Percentiles rank a stretch among this genome's conserved stretches.
These are phyloP conservation scores for Microvelia longipes DNA, from an alignment of 1,140 invertebrate genomes.

Conservation along the genomic window DNA sequence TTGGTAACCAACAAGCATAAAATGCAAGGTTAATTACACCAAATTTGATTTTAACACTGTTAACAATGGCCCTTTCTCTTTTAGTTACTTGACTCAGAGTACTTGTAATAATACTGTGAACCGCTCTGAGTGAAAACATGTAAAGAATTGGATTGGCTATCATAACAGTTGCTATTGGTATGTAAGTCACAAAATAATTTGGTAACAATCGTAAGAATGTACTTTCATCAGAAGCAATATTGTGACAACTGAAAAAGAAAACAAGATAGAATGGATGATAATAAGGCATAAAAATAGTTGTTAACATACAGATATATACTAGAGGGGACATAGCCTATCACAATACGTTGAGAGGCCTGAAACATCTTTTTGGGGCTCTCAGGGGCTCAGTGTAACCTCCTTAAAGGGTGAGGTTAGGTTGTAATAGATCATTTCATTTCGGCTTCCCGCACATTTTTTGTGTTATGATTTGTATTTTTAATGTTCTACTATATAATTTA, in stretches of 20 bases:
- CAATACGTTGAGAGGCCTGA: too few species aligned
- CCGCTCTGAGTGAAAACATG: slow-evolving; percentile 41
- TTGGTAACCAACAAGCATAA: slow-evolving; percentile 67
- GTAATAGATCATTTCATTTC: too few species aligned
- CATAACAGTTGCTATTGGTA: slow-evolving; percentile 57
- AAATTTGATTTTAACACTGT: slow-evolving; percentile 54
- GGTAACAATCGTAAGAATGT: slow-evolving; percentile 52
- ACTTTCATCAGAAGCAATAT: slow-evolving; percentile 37
- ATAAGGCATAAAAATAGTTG: too few species aligned
- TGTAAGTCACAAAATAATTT: slow-evolving; percentile 58
- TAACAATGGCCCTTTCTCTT: slow-evolving; percentile 50
- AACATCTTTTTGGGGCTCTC: too few species aligned
- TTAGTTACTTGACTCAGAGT: slow-evolving; percentile 35
- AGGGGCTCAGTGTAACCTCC: too few species aligned
- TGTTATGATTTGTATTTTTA: too few species aligned
- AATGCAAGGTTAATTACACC: slow-evolving; percentile 57
- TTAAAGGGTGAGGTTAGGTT: too few species aligned
- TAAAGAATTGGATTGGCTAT: slow-evolving; percentile 58
- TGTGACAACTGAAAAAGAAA: slow-evolving; percentile 50
- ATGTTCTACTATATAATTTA: too few species aligned
- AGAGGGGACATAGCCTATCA: too few species aligned
- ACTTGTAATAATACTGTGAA: slow-evolving; percentile 41
- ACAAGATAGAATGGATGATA: too few species aligned
- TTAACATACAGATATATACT: too few species aligned
- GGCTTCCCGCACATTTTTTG: too few species aligned